Percentiles rank a stretch among this genome's conserved stretches.
Conservation (phyloP, 2,113 vertebrate species). For the Pholis gunnellus region DNA sequence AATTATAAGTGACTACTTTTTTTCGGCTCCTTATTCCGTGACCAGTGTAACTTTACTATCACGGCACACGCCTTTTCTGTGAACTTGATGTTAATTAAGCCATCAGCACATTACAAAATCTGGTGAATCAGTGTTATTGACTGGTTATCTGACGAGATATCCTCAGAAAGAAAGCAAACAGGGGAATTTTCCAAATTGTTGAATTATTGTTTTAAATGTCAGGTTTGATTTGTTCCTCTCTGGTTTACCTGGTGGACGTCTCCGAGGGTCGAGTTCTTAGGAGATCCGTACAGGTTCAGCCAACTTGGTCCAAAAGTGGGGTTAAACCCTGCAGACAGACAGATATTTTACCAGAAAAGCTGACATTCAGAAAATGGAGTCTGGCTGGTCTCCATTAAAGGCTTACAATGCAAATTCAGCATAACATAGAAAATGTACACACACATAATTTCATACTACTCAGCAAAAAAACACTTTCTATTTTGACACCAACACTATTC, state of each 20-base stretch:
- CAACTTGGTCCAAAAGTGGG: conserved; percentile 92
- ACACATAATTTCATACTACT: background rate
- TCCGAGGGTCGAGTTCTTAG: conserved; percentile 86
- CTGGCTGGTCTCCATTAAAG: background rate
- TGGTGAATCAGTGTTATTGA: too few relatives aligned
- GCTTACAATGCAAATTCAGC: background rate
- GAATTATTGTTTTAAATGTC: background rate
- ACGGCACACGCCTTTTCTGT: too few relatives aligned
- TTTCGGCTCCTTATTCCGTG: too few relatives aligned
- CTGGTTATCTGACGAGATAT: too few relatives aligned
- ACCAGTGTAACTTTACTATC: too few relatives aligned
- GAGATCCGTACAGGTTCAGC: conserved; percentile 94
- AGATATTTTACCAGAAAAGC: background rate
- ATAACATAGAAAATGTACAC: background rate
- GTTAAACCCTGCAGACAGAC: conserved; percentile 85
- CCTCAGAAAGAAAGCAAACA: background rate
- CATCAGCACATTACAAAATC: too few relatives aligned
- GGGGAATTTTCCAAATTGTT: background rate
- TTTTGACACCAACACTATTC: background rate
- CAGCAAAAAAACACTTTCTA: background rate
- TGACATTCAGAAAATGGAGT: background rate
- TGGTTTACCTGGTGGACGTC: conserved; percentile 85
- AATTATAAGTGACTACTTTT: background rate
- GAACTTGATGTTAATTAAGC: too few relatives aligned
- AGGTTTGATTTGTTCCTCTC: background rate